Base-by-base conservation (phyloP, 2,797 vertebrate genomes). In the Microhierax caerulescens region DNA sequence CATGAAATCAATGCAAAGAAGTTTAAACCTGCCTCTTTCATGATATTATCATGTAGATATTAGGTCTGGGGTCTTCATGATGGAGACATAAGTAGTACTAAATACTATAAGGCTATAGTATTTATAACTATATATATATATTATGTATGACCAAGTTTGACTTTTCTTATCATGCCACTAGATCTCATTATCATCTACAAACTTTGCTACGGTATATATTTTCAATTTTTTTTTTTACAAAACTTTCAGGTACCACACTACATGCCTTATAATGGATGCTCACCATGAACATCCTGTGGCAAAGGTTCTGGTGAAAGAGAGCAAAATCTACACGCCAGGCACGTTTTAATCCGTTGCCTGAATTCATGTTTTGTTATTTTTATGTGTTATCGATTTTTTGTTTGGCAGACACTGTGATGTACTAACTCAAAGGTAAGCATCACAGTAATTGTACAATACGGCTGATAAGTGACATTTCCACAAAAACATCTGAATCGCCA, bases 281-380 rank as follows among this genome's bases (percentile, higher is more conserved):
- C 7, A 5, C 19, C 23, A 3, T 10, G 22, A 81, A 74, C n/a
- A 45, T 18, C 56, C 13, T 36, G 47, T 7, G 3, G 41, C 60
- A 93, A 78, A 84, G 61, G 11, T 7, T 81, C 48, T 48, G 10
- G 3, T 34, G 51, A 32, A 37, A 0, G 0, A 59, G 32, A 59
- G 50, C 12, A 84, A 59, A 81, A 72, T 24, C 51, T 85, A 50
- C 28, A 57, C 68, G 65, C 19, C 48, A 34, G 11, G 13, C 12
- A 32, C 24, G 23, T 67, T 72, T 59, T 32, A 50, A 43, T 48
- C 25, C n/a, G 36, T 4, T 61, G 25, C 48, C 54, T 63, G 24
- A 63, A 51, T 61, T 50, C 12, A 18, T 0, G 0, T 47, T 67
- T 19, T 1, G 0, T 41, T 34, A 11, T 19, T 74, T 65, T 74